Percentiles rank a stretch among this genome's conserved stretches.
phyloP scores from a whole-genome alignment of 2,888 invertebrate species.

The Octonoba sinensis region DNA sequence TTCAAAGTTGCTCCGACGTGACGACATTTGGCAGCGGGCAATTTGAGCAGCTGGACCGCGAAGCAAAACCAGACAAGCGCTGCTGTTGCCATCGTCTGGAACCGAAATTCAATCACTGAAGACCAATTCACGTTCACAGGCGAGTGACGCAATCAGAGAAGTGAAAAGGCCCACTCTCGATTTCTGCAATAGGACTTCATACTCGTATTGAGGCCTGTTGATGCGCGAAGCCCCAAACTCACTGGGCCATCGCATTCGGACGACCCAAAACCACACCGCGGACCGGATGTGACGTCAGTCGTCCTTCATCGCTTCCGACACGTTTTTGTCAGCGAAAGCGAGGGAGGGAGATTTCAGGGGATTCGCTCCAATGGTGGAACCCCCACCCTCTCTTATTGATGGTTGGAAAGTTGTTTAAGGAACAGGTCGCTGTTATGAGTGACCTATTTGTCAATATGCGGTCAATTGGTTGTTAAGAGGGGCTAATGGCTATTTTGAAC shows the following conservation, averaged over 20 bases:
- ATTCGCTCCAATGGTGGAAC: constrained; percentile 29
- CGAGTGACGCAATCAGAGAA: constrained; percentile 21
- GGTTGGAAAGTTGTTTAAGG: constrained; percentile 42
- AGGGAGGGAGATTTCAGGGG: constrained; percentile 13
- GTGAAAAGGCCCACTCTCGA: constrained; percentile 4
- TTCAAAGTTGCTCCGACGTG: too few relatives aligned
- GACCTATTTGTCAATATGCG: constrained; percentile 41
- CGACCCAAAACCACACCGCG: constrained; percentile 46
- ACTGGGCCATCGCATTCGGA: constrained; percentile 49
- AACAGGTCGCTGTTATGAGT: constrained; percentile 7
- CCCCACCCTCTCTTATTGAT: constrained; percentile 10
- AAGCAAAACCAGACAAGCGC: constrained; percentile 11
- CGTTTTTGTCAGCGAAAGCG: constrained; percentile 24
- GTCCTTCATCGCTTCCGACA: constrained; percentile 62
- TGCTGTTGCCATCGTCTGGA: constrained; percentile 20
- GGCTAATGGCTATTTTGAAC: too few relatives aligned
- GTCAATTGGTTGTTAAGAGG: neutral
- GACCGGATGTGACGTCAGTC: constrained; percentile 60
- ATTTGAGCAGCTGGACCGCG: constrained; percentile 33
- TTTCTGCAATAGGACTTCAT: constrained; percentile 13
- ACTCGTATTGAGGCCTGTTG: constrained; percentile 47
- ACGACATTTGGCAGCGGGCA: neutral
- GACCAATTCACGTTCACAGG: neutral
- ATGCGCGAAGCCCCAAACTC: constrained; percentile 41
- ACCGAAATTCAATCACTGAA: constrained; percentile 39